phyloP scores from a whole-genome alignment of 2,888 invertebrate genomes.

The Lycaena phlaeas region DNA sequence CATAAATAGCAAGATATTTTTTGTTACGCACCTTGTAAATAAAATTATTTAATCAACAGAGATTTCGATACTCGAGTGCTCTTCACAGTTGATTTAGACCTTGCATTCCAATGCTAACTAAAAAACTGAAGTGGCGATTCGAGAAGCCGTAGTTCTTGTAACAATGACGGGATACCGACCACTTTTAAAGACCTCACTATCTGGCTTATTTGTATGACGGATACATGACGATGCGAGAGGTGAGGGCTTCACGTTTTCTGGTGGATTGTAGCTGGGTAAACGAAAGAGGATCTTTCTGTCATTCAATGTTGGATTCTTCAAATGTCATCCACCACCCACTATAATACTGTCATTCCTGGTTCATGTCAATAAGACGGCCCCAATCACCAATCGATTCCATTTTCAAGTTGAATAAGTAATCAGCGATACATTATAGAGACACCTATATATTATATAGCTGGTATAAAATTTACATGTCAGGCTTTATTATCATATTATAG shows the following conservation, averaged over 20 bases:
- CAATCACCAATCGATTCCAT: constrained; percentile 9
- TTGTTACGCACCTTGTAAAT: constrained; percentile 7
- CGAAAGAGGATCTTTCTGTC: constrained; percentile 32
- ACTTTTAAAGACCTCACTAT: constrained; percentile 31
- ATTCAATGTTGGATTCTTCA: constrained; percentile 36
- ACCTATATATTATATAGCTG: no score
- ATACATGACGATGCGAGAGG: constrained; percentile 17
- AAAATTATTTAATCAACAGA: constrained; percentile 19
- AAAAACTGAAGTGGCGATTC: constrained; percentile 53
- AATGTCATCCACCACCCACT: constrained; percentile 37
- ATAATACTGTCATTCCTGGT: constrained; percentile 26
- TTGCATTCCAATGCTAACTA: constrained; percentile 46
- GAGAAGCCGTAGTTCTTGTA: constrained; percentile 43
- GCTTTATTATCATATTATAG: no score
- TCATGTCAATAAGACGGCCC: constrained; percentile 13
- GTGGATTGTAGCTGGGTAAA: constrained; percentile 23
- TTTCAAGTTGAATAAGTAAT: no score
- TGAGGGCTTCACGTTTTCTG: constrained; percentile 31
- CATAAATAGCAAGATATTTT: constrained; percentile 6
- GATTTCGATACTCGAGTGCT: constrained; percentile 28
- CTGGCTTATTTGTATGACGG: constrained; percentile 32
- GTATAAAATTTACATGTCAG: no score
- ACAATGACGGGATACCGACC: constrained; percentile 36
- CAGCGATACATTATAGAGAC: no score
- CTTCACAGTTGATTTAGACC: constrained; percentile 36